Percentiles rank a stretch among this genome's conserved stretches.
Conservation (phyloP, 2,888 invertebrate genomes). For the Ectropis crepuscularia region DNA sequence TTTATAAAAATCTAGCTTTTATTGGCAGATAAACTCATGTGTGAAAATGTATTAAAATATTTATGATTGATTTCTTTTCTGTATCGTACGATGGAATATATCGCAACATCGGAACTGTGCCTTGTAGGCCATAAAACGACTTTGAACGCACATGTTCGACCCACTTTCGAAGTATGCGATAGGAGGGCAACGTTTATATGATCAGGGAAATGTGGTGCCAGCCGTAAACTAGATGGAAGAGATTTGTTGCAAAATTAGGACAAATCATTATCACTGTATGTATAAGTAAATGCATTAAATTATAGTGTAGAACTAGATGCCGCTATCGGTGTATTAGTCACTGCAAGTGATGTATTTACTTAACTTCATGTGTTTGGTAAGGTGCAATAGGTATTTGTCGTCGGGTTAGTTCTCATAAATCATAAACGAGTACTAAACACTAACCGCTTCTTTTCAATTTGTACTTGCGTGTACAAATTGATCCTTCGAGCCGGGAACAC, state of each 20-base stretch:
- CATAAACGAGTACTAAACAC: too few species aligned
- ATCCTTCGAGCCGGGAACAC: too few species aligned
- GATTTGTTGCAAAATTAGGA: background rate
- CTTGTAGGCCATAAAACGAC: conserved; percentile 67
- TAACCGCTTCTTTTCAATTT: too few species aligned
- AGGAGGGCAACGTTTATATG: conserved; percentile 16
- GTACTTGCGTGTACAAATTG: too few species aligned
- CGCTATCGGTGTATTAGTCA: too few species aligned
- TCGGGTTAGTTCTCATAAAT: too few species aligned
- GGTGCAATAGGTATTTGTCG: too few species aligned
- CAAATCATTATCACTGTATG: too few species aligned
- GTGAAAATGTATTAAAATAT: conserved; percentile 34
- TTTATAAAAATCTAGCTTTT: conserved; percentile 10
- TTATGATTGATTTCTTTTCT: conserved; percentile 43
- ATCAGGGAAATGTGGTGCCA: conserved; percentile 6
- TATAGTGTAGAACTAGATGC: too few species aligned
- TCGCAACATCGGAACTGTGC: conserved; percentile 62
- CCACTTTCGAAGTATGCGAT: conserved; percentile 58
- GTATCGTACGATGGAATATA: conserved; percentile 32
- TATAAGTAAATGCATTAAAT: too few species aligned
- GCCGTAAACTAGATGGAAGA: background rate
- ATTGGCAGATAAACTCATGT: conserved; percentile 28
- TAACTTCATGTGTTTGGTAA: too few species aligned
- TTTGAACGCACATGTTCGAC: conserved; percentile 63
- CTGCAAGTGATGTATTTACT: too few species aligned